Evolutionary conservation across 2,888 invertebrate species (phyloP).

Genomic region (Metellina segmentata): DNA sequence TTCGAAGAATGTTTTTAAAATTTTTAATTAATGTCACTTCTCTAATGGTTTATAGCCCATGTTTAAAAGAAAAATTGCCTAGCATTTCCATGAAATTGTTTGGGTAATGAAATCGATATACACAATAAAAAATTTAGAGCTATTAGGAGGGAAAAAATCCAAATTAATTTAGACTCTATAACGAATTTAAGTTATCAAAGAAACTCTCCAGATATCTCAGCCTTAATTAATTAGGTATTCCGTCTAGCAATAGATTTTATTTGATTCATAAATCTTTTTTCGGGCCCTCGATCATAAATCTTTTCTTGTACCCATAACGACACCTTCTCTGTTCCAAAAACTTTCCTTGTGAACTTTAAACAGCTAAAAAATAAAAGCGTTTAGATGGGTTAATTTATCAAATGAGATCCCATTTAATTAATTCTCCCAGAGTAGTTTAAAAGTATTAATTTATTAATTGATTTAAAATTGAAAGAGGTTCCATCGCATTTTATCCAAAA

Average conservation of each 20-base stretch:
- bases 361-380: background rate
- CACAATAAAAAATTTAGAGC: background rate
- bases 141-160: background rate
- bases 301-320: background rate
- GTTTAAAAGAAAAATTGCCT: background rate
- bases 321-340: background rate
- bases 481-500: too few relatives aligned
- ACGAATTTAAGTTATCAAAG: background rate
- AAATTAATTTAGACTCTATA: background rate
- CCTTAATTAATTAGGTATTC: background rate
- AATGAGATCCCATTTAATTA: background rate
- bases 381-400: background rate
- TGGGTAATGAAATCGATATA: background rate
- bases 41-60: background rate
- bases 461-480: background rate
- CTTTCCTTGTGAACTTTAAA: background rate
- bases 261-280: background rate
- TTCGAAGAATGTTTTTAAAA: too few relatives aligned
- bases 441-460: background rate
- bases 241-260: background rate
- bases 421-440: background rate
- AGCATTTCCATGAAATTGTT: background rate
- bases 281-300: background rate
- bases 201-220: background rate
- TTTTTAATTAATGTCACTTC: background rate